A percentile compares a stretch with the other conserved stretches of the same genome.
Evolutionary conservation across 2,797 vertebrate species (phyloP).

Genomic region (Salarias fasciatus): DNA sequence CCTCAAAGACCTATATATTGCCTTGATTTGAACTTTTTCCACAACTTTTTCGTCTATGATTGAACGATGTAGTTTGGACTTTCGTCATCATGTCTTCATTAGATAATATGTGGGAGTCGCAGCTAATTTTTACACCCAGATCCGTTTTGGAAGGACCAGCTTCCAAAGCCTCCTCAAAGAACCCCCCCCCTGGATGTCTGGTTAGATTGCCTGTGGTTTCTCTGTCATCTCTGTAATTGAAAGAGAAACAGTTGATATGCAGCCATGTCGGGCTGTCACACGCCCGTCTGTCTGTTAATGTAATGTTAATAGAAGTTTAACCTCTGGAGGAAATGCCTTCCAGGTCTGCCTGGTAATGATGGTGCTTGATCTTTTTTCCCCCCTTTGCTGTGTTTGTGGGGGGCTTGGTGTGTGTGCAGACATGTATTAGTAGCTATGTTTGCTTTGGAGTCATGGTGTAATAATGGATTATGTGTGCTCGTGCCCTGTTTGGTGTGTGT

Average conservation of each 20-base stretch:
- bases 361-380: slow-evolving; percentile 19
- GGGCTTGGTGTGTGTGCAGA: neutral
- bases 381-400: slow-evolving; percentile 1
- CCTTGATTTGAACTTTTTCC: neutral
- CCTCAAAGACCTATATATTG: neutral
- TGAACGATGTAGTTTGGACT: too few species aligned
- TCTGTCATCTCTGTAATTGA: slow-evolving; percentile 71
- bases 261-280: slow-evolving; percentile 64
- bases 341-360: slow-evolving; percentile 29
- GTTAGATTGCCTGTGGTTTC: slow-evolving; percentile 50
- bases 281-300: slow-evolving; percentile 58
- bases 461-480: too few species aligned
- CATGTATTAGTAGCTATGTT: slow-evolving; percentile 2
- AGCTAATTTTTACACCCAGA: slow-evolving; percentile 16
- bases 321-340: slow-evolving; percentile 48
- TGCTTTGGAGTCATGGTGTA: neutral
- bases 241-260: slow-evolving; percentile 67
- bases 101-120: slow-evolving; percentile 16
- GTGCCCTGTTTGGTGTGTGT: neutral
- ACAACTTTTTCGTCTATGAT: too few species aligned
- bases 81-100: slow-evolving; percentile 11
- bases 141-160: slow-evolving; percentile 27
- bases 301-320: slow-evolving; percentile 66
- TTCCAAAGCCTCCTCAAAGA: slow-evolving; percentile 41
- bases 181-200: slow-evolving; percentile 43